Base-by-base conservation (phyloP, 2,888 invertebrate genomes). In the Ophion ellenae region DNA sequence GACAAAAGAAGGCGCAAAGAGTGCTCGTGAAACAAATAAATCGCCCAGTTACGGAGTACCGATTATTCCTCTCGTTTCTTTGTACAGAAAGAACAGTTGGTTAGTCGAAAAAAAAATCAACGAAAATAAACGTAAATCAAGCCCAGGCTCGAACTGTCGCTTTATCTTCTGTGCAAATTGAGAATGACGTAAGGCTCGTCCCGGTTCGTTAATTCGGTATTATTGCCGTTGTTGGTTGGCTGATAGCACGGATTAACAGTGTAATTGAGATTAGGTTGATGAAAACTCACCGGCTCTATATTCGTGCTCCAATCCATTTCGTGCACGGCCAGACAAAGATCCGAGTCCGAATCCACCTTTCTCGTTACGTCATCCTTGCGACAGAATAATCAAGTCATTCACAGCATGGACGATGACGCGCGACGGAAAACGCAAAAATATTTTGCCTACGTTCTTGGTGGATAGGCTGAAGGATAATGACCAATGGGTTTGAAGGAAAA, bases 291-390 rank as follows among this genome's bases (percentile, higher is more conserved):
- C 94, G 94, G 93, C 90, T 94, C 94, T 86, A 91, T 88, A 87
- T 90, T 92, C 67, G 91, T 91, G 90, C 93, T 91, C 90, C 93
- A 91, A 71, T 92, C 93, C 87, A 91, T 88, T 69, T 94, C 95
- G 88, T 95, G 95, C 89, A 98, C 97, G 91, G 97, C 97, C 90
- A 98, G 96, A 94, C 98, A 98, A 88, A 98, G 95, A 94, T 98
- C 98, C n/a, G 98, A 98, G 94, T 98, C 98, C 4, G 98, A 98
- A 94, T 98, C 98, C 70, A 96, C 95, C 91, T 96, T 96, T 90
- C 96, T 95, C 85, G 96, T 95, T 88, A 95, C 95, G 90, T 95
- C 96, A 91, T 97, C 97, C 97, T 97, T 93, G 83, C 92, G 88
- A 53, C 17, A 24, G 24, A 14, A 36, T 5, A 78, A 59, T 61